Evolutionary conservation across 2,888 invertebrate species (phyloP).

Genomic region (Melolontha melolontha): DNA sequence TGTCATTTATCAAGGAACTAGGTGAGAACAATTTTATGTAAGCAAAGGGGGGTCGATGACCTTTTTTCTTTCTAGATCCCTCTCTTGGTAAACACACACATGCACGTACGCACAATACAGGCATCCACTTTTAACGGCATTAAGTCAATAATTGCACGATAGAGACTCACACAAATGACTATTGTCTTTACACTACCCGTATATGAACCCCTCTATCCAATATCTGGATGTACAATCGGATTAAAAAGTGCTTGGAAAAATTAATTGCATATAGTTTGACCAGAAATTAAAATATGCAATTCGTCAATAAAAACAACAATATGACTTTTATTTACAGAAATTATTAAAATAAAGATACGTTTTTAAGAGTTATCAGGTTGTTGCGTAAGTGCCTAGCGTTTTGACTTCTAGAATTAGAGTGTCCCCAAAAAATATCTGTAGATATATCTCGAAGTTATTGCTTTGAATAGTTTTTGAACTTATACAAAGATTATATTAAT

Average conservation of each 20-base stretch:
- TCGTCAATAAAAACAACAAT: too few species aligned
- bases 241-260: not conserved
- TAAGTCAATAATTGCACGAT: constrained; percentile 41
- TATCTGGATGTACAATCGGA: constrained; percentile 16
- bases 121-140: constrained; percentile 39
- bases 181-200: constrained; percentile 38
- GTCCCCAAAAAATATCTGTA: too few species aligned
- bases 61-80: constrained; percentile 25
- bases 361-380: too few species aligned
- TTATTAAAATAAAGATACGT: too few species aligned
- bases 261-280: too few species aligned
- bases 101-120: constrained; percentile 15
- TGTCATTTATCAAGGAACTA: constrained; percentile 59
- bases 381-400: too few species aligned
- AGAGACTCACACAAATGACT: constrained; percentile 33
- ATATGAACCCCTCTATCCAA: constrained; percentile 15
- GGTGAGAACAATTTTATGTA: constrained; percentile 52
- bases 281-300: too few species aligned
- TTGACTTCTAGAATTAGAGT: too few species aligned
- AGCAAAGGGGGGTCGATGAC: constrained; percentile 45
- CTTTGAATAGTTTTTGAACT: too few species aligned
- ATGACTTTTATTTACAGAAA: too few species aligned
- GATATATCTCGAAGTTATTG: too few species aligned
- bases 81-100: constrained; percentile 17
- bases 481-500: too few species aligned